Conservation (phyloP, 2,888 invertebrate genomes). For the Cephus sareptanus region DNA sequence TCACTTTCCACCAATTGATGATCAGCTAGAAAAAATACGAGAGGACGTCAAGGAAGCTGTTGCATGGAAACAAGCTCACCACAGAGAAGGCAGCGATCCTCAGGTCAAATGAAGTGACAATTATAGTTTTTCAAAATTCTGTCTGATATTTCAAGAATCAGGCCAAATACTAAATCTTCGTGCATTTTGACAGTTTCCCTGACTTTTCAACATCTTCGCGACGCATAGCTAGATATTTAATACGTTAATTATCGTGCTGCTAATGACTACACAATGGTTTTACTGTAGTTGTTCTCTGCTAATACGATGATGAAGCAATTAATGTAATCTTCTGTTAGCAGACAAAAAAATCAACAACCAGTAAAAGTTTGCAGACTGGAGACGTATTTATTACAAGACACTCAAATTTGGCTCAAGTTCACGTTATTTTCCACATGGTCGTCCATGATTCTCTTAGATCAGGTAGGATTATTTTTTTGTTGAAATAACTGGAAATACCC, state of each 20-base stretch:
- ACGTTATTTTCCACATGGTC: conserved; percentile 95
- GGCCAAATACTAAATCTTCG: conserved; percentile 1
- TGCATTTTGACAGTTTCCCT: too few relatives aligned
- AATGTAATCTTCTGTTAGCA: conserved; percentile 28
- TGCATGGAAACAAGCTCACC: conserved; percentile 64
- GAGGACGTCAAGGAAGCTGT: conserved; percentile 72
- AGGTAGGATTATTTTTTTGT: conserved; percentile 48
- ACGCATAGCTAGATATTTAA: not conserved
- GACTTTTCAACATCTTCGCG: not conserved
- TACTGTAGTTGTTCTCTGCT: not conserved
- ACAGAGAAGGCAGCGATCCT: conserved; percentile 56
- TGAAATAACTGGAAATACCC: not conserved
- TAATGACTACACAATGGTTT: not conserved
- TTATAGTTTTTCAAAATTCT: not conserved
- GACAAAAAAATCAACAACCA: conserved; percentile 65
- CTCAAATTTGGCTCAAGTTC: conserved; percentile 93
- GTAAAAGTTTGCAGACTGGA: conserved; percentile 79
- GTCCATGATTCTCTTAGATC: conserved; percentile 81
- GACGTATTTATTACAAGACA: conserved; percentile 90
- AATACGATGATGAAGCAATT: not conserved
- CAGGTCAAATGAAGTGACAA: conserved; percentile 42
- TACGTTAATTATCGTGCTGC: not conserved
- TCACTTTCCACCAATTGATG: conserved; percentile 89
- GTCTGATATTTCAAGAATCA: not conserved
- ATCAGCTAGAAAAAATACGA: conserved; percentile 82